Percentiles rank a stretch among this genome's conserved stretches.
Conservation (phyloP, 2,113 vertebrate species). For the Semnornis frantzii region DNA sequence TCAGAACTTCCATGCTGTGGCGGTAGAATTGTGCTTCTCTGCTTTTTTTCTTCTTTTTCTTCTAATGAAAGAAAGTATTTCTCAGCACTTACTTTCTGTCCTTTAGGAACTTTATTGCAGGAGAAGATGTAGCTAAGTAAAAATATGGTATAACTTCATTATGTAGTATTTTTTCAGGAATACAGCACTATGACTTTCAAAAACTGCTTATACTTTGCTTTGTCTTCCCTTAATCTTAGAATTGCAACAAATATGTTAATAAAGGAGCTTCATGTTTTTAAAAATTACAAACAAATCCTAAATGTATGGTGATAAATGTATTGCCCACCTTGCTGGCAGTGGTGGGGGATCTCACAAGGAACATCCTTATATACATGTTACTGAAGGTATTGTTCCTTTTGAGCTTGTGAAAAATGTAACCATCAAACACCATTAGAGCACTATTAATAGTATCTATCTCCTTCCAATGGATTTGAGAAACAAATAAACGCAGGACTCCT, state of each 20-base stretch:
- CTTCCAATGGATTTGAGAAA: background rate
- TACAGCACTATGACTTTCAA: fast-evolving
- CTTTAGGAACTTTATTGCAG: background rate
- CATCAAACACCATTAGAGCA: background rate
- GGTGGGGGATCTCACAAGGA: background rate
- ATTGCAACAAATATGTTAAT: background rate
- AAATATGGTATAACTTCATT: background rate
- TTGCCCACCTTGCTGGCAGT: background rate
- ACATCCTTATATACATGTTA: background rate
- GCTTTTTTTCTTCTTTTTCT: background rate
- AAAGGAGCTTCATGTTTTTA: background rate
- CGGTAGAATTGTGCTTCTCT: background rate
- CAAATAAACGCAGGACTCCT: background rate
- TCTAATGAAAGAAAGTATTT: background rate
- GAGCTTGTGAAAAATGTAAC: background rate
- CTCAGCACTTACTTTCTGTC: background rate
- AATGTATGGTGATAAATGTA: background rate
- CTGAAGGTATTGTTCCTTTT: background rate
- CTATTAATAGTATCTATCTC: background rate
- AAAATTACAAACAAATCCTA: background rate
- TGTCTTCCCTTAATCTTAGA: background rate
- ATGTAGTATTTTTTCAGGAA: background rate
- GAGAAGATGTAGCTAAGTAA: background rate
- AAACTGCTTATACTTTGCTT: background rate
- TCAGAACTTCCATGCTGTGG: background rate